Base-by-base conservation (phyloP, 2,797 vertebrate genomes). In the Gorsachius magnificus region DNA sequence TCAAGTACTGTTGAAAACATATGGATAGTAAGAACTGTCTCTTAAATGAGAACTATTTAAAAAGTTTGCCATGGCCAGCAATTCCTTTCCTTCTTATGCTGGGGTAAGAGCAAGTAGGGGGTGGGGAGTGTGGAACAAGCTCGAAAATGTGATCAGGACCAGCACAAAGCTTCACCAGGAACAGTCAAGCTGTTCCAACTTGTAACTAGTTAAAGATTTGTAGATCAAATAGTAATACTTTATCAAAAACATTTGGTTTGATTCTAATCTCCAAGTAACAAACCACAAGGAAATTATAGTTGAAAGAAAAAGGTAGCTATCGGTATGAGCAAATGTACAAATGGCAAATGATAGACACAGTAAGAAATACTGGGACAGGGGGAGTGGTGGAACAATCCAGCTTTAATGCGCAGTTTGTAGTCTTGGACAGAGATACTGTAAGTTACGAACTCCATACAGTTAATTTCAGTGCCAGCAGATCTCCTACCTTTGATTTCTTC, bases 361-460 rank as follows among this genome's bases (percentile, higher is more conserved):
- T 43, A 57, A 69, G 60, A 84, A 69, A 63, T 75, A 74, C 24
- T 35, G 18, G 13, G 6, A 29, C 0, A 0, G 9, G 24, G 15
- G 53, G 22, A 66, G 6, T 26, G 14, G 6, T 54, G n/a, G 21
- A 83, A 79, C 6, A 63, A 69, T 58, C 3, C 11, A 86, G 26
- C 12, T 93, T 43, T 84, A 92, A 87, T 93, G 68, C 94, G 56
- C 50, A 54, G 21, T 57, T 94, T 91, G 89, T 68, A 87, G 28
- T 63, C 71, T 94, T 95, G 58, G 9, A 83, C 56, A 80, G 50
- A 90, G 64, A 95, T 54, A n/a, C 38, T 82, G 58, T 25, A 65
- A 82, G n/a, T 77, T 70, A 81, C 2, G 2, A 63, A 51, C 33
- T 75, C 83, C 35, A 5, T 28, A 50, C 78, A 92, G 83, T 48